Base-by-base conservation (phyloP, 37 sponge, comb jelly and placozoan genomes). In the Ianthella basta region DNA sequence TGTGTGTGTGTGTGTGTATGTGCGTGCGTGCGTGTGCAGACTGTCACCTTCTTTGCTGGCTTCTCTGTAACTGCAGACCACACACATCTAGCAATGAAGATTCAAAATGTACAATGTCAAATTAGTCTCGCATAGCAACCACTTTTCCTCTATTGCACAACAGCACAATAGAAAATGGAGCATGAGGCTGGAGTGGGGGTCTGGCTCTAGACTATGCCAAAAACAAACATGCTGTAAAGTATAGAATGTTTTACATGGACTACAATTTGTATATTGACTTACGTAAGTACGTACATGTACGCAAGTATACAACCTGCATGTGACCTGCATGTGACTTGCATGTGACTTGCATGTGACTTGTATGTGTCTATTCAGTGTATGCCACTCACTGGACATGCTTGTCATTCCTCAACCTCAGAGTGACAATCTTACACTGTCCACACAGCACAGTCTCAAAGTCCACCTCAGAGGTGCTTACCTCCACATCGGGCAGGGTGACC, bases 371-470 rank as follows among this genome's bases (percentile, higher is more conserved):
- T 10, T 8, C 50, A 44, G 6, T 44, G 60, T 59, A 55, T n/a
- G n/a, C 41, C 16, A 61, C 87, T 82, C 56, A 96, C 92, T 54
- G 88, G 56, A 98, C 95, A 66, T 85, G 87, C 54, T 81, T 88
- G 23, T 88, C 89, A 80, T 98, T 98, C 82, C 63, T 79, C 41
- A 98, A 82, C 41, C 98, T 87, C 30, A 98, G 38, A 32, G 97
- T 98, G 72, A 96, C 68, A 44, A 96, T 91, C 84, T 84, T 92
- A 64, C 97, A 96, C 84, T 94, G 95, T 1, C 99, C 95, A 82
- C 94, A 94, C 34, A 90, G 60, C 5, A 98, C 97, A 36, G 84
- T 87, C 12, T 89, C 99, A 86, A 98, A 98, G 80, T 98, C 92
- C 1, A 98, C 38, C 25, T 82, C 68, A 32, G 67, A 61, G 30